Percentiles rank a stretch among this genome's conserved stretches.
phyloP scores from a whole-genome alignment of 2,797 vertebrate genomes.

The Galagoides demidoff region DNA sequence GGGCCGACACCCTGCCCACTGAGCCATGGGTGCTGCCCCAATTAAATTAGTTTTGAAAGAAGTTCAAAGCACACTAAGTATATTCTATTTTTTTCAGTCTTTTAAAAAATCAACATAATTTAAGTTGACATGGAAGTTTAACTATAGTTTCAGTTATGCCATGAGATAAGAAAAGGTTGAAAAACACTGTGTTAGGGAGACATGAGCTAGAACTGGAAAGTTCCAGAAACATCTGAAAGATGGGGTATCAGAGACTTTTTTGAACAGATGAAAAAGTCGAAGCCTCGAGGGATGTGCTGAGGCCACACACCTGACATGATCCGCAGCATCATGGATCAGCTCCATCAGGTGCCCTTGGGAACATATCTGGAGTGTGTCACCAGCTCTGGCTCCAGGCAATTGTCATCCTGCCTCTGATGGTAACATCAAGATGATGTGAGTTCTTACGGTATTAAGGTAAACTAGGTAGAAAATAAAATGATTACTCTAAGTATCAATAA shows the following conservation, averaged over 20 bases:
- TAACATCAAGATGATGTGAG: background rate
- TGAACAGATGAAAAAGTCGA: background rate
- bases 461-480: background rate
- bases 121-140: no score
- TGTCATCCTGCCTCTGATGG: background rate
- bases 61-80: no score
- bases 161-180: no score
- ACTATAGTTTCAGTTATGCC: no score
- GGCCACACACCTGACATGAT: no score
- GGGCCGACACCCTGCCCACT: no score
- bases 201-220: no score
- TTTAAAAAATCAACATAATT: no score
- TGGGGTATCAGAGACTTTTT: background rate
- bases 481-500: background rate
- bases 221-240: background rate
- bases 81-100: no score
- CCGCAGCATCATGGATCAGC: no score
- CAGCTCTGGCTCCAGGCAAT: background rate
- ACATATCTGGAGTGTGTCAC: background rate
- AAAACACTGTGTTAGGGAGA: background rate
- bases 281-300: background rate
- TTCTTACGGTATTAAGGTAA: background rate
- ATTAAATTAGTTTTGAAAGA: no score
- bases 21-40: no score
- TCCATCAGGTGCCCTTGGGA: background rate